Evolutionary conservation across 2,797 vertebrate genomes (phyloP), one percentile per base, ranked within the genome.

Genomic region (Jordanella pulchra): DNA sequence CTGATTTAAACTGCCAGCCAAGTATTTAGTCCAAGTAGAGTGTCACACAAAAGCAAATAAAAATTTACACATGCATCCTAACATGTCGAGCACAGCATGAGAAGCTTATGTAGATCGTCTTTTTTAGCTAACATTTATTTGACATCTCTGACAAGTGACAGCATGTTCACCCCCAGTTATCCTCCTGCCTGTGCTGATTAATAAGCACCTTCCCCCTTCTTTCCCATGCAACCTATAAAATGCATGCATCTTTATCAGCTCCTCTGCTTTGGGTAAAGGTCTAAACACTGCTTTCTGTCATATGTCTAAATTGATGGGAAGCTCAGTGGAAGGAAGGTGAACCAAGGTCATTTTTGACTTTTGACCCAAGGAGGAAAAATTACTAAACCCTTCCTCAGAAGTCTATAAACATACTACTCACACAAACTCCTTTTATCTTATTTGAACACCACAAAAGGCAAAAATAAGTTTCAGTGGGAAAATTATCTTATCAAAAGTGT

Each of bases 321-420:
- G 76, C 74, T 87, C 88, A 90, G 78, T 86, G 89, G 87, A 85
- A 90, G 79, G 71, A 87, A 89, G 75, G 75, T 80, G 83, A 87
- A 82, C 82, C 85, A 83, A 91, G 88, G 88, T 88, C 85, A 83
- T 79, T 10, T 76, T 69, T 86, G 87, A 91, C 88, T 89, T 91
- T 77, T 93, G 85, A 90, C 90, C 91, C 82, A 32, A 64, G 61
- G 64, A 78, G 71, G 74, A 73, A 76, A 60, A 55, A 72, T 87
- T 86, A 89, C 83, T 83, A 88, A 91, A 86, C 78, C 72, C 42
- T 78, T 65, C 75, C 83, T 73, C 67, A 65, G 10, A 64, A 61
- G 75, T 13, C 64, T 51, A 88, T 91, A 86, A 89, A 86, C 81
- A 90, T 91, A 89, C 86, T 45, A 72, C 79, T 88, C 86, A 90